Evolutionary conservation across 2,797 vertebrate species (phyloP).

Genomic region (Microchirus variegatus): DNA sequence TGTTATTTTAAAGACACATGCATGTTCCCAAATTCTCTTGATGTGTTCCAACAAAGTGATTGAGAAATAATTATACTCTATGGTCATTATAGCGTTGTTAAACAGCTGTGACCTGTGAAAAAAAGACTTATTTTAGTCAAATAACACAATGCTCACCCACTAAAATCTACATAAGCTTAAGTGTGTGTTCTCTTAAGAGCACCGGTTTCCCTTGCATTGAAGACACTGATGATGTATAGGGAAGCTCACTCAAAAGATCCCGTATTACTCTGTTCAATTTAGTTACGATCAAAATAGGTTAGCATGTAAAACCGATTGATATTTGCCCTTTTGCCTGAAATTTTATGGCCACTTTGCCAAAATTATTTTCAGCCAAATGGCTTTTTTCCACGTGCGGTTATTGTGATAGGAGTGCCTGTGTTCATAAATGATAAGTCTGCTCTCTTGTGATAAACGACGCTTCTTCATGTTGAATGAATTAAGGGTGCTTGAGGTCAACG

Average conservation of each 20-base stretch:
- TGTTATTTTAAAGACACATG: too few species aligned
- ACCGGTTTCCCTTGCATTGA: too few species aligned
- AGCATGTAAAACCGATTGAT: slow-evolving; percentile 47
- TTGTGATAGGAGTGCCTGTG: slow-evolving; percentile 47
- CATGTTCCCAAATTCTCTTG: too few species aligned
- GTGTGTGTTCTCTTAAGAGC: too few species aligned
- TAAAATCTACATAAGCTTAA: too few species aligned
- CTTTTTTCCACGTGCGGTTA: slow-evolving; percentile 57
- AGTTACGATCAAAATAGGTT: slow-evolving; percentile 33
- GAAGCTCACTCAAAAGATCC: slow-evolving; percentile 15
- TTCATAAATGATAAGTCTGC: slow-evolving; percentile 52
- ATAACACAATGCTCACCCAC: too few species aligned
- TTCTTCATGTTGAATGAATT: slow-evolving; percentile 63
- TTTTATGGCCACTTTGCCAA: slow-evolving; percentile 54
- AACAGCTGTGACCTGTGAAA: too few species aligned
- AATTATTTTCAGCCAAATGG: slow-evolving; percentile 61
- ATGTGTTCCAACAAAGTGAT: too few species aligned
- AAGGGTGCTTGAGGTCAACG: slow-evolving; percentile 61
- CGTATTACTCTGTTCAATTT: slow-evolving; percentile 40
- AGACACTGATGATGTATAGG: too few species aligned
- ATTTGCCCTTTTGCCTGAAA: slow-evolving; percentile 61
- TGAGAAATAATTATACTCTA: too few species aligned
- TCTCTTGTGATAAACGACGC: slow-evolving; percentile 63
- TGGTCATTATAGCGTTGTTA: too few species aligned
- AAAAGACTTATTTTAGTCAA: too few species aligned